A percentile compares a stretch with the other conserved stretches of the same genome.
These are phyloP conservation scores for Ibidorhyncha struthersii DNA, from an alignment of 2,113 vertebrate genomes.

Conservation along the genomic window DNA sequence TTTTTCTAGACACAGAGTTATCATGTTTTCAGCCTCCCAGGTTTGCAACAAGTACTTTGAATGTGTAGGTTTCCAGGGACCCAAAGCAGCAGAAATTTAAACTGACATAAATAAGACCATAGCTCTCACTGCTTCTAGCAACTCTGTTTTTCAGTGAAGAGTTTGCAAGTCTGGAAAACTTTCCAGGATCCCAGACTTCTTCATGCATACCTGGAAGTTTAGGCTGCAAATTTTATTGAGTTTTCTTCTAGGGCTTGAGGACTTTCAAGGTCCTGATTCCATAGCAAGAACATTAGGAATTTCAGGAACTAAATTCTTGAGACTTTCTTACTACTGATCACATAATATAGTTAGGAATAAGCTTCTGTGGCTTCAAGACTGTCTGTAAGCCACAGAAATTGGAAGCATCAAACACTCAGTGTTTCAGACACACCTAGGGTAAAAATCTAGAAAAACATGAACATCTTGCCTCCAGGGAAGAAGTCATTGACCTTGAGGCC, in stretches of 20 bases:
- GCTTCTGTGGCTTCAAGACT: not conserved
- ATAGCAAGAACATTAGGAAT: not conserved
- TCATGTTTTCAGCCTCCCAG: not conserved
- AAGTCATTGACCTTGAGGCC: not conserved
- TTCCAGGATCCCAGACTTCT: not conserved
- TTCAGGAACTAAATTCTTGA: not conserved
- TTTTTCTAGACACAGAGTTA: not conserved
- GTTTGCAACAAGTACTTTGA: not conserved
- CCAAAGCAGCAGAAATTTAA: not conserved
- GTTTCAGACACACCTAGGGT: not conserved
- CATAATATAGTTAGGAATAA: not conserved
- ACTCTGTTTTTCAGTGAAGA: not conserved
- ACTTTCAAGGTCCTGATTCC: not conserved
- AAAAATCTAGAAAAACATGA: not conserved
- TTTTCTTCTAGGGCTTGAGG: not conserved
- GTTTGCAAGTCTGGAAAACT: not conserved
- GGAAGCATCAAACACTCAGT: not conserved
- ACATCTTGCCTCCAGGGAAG: not conserved
- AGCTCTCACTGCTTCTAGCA: not conserved
- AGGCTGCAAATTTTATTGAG: not conserved
- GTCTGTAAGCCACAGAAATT: not conserved
- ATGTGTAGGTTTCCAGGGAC: not conserved
- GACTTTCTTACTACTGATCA: not conserved
- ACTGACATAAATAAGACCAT: not conserved
- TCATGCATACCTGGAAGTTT: not conserved